These are phyloP conservation scores for Acanthosoma haemorrhoidale DNA, from an alignment of 2,888 invertebrate species.

Conservation along the genomic window DNA sequence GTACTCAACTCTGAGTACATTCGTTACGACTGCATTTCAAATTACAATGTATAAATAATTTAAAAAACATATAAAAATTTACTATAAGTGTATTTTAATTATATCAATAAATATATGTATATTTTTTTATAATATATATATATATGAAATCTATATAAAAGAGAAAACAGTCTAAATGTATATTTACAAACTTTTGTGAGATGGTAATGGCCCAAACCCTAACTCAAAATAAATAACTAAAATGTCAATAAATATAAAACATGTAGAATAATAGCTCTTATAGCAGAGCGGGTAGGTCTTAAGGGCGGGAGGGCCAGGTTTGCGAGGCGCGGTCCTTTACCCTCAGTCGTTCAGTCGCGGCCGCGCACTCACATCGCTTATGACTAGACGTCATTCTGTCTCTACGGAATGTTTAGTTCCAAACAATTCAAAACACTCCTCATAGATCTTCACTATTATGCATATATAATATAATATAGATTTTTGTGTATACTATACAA, in stretches of 20 bases:
- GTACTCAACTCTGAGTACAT: conserved; percentile 1
- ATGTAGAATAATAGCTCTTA: not conserved
- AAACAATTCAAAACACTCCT: conserved; percentile 1
- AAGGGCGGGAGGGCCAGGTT: not conserved
- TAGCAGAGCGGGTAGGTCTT: not conserved
- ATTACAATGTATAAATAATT: conserved; percentile 2
- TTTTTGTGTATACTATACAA: too few species aligned
- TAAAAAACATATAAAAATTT: conserved; percentile 11
- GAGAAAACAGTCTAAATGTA: conserved; percentile 11
- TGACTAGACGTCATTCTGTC: conserved; percentile 27
- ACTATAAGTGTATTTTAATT: conserved; percentile 3
- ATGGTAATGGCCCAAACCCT: conserved; percentile 4
- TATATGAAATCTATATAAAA: conserved; percentile 11
- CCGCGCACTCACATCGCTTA: not conserved
- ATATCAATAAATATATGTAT: conserved; percentile 7
- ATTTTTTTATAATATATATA: conserved; percentile 8
- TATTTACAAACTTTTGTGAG: not conserved
- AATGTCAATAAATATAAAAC: not conserved
- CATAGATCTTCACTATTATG: not conserved
- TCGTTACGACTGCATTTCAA: not conserved
- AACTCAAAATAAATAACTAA: conserved; percentile 10
- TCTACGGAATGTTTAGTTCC: not conserved
- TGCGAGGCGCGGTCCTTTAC: conserved; percentile 13
- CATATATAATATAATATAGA: too few species aligned
- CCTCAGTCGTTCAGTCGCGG: conserved; percentile 19